Evolutionary conservation across 1,140 invertebrate genomes (phyloP).

Genomic region (Phocides pigmalion): DNA sequence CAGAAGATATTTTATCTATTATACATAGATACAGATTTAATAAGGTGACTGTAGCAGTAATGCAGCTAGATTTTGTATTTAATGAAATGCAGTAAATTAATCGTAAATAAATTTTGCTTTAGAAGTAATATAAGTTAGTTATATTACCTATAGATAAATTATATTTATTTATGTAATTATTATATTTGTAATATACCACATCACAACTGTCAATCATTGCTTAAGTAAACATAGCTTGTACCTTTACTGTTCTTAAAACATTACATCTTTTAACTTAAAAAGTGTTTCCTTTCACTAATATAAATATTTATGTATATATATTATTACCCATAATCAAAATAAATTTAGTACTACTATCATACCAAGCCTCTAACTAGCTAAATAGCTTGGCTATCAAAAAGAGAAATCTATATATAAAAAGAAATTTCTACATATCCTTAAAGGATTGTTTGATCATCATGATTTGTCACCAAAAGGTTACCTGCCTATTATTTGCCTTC

Average conservation of each 20-base stretch:
- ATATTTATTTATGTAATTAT: slow-evolving; percentile 16
- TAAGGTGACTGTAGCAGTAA: not conserved
- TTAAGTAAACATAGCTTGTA: slow-evolving; percentile 32
- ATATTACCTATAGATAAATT: slow-evolving; percentile 7
- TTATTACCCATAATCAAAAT: not conserved
- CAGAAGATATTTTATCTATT: too few relatives aligned
- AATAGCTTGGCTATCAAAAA: too few relatives aligned
- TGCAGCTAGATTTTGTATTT: slow-evolving; percentile 1
- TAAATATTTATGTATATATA: not conserved
- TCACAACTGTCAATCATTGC: slow-evolving; percentile 20
- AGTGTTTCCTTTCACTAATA: slow-evolving; percentile 23
- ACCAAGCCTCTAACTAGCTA: too few relatives aligned
- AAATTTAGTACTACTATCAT: not conserved
- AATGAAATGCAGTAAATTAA: not conserved
- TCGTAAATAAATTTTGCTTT: slow-evolving; percentile 5
- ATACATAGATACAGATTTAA: not conserved
- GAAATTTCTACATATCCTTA: too few relatives aligned
- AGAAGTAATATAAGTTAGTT: slow-evolving; percentile 14
- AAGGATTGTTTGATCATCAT: too few relatives aligned
- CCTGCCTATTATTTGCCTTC: too few relatives aligned
- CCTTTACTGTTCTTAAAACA: slow-evolving; percentile 27
- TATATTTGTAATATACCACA: slow-evolving; percentile 27
- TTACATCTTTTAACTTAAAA: slow-evolving; percentile 31
- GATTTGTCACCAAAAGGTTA: too few relatives aligned
- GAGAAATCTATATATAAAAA: too few relatives aligned